Base-by-base conservation (phyloP, 2,888 invertebrate genomes). In the Watsonalla cultraria region DNA sequence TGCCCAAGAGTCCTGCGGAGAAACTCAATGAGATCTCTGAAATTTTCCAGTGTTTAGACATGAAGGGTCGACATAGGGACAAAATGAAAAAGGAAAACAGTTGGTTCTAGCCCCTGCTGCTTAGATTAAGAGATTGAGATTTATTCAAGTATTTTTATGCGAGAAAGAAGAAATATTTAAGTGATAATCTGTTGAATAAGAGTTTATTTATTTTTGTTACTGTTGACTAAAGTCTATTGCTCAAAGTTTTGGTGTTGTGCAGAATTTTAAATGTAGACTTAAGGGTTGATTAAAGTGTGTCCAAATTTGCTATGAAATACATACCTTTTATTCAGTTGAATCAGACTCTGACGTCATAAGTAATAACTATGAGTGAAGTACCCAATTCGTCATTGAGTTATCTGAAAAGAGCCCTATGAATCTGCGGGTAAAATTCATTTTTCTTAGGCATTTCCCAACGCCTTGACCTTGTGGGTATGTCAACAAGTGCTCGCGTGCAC, bases 11-110 rank as follows among this genome's bases (percentile, higher is more conserved):
- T 60, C 88, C 90, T 0, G 74, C 75, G 13, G 80, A 83, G 45
- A 83, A 84, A 46, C 66, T 91, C 11, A 80, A 83, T 52, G 82
- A 87, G 52, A 65, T 91, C 0, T 82, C 90, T 0, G 90, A 90
- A 65, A 90, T 90, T 61, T 90, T 90, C 54, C 87, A 90, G 72
- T 78, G 70, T 49, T 69, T 90, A 7, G 89, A 90, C 51, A 81
- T 88, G 76, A 85, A 82, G 42, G 84, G 86, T 7, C 75, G 83
- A 39, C 79, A 84, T 55, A 78, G 82, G 61, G 86, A 88, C 46
- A 85, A 73, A 63, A 78, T 89, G 74, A 91, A 83, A 76, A 91
- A 82, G 65, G 91, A 84, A 61, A 85, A 91, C 67, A 89, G 88
- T 74, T 91, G 91, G 91, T 90, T 91, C 69, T 91, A 76, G 69